These are phyloP conservation scores for Ridgeia piscesae DNA, from an alignment of 1,140 invertebrate genomes.

Conservation along the genomic window DNA sequence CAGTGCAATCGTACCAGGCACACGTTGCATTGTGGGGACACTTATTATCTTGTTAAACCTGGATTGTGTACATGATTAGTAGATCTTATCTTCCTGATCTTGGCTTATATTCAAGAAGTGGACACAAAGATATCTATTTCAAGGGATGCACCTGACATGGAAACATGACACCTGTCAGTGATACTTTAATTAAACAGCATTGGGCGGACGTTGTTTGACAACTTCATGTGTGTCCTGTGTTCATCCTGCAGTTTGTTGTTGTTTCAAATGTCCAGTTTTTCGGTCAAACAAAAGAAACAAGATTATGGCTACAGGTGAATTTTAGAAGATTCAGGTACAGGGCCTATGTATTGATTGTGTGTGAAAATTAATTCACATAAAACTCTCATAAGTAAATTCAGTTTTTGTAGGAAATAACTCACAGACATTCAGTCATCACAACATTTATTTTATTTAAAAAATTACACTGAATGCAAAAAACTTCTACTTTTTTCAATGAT, in stretches of 20 bases:
- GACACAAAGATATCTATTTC: neutral
- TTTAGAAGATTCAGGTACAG: neutral
- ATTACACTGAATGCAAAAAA: no score
- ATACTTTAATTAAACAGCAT: neutral
- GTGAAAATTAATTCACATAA: no score
- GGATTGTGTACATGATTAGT: neutral
- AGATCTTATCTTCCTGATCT: neutral
- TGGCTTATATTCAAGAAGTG: neutral
- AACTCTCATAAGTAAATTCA: no score
- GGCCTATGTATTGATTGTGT: no score
- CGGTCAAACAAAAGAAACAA: neutral
- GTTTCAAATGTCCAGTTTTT: neutral
- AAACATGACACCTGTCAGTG: neutral
- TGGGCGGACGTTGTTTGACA: neutral
- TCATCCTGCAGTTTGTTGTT: neutral
- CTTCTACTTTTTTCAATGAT: no score
- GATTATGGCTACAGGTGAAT: no score
- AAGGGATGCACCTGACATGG: neutral
- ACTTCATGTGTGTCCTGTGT: neutral
- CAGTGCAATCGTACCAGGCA: neutral
- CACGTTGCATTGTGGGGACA: neutral
- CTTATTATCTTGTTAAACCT: neutral
- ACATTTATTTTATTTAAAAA: no score
- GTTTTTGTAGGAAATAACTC: no score
- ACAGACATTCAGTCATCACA: no score